These are phyloP conservation scores for Eudyptes chrysolophus DNA, from an alignment of 2,113 vertebrate genomes.

Conservation along the genomic window DNA sequence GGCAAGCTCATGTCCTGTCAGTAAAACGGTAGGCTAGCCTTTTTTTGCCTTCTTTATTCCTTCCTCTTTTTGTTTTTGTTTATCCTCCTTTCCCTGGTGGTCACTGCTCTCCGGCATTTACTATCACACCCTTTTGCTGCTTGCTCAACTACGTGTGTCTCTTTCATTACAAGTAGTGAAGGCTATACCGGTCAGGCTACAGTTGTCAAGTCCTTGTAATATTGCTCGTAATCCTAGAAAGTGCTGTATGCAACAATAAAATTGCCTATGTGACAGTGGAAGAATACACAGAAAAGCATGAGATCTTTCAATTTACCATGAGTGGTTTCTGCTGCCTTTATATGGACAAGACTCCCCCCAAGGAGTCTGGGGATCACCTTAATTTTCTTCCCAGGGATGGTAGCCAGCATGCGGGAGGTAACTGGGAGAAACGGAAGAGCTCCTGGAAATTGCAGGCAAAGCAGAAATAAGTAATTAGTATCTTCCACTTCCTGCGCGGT, in stretches of 20 bases:
- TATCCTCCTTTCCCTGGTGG: background rate
- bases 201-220: background rate
- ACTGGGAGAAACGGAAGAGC: background rate
- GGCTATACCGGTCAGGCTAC: background rate
- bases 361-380: background rate
- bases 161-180: background rate
- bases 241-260: background rate
- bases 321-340: background rate
- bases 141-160: background rate
- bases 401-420: background rate
- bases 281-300: background rate
- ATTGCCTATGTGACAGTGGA: background rate
- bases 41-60: background rate
- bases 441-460: background rate
- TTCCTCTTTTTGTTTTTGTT: background rate
- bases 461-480: background rate
- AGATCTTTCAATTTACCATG: background rate
- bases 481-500: background rate
- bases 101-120: background rate
- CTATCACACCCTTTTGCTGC: background rate
- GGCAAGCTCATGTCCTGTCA: background rate
- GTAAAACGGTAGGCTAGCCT: background rate
- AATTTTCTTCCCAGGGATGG: background rate
- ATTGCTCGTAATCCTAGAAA: background rate
- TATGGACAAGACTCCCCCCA: background rate